Evolutionary conservation across 1,140 invertebrate genomes (phyloP), one percentile per base, ranked within the genome.

Genomic region (Holotrichia oblita): DNA sequence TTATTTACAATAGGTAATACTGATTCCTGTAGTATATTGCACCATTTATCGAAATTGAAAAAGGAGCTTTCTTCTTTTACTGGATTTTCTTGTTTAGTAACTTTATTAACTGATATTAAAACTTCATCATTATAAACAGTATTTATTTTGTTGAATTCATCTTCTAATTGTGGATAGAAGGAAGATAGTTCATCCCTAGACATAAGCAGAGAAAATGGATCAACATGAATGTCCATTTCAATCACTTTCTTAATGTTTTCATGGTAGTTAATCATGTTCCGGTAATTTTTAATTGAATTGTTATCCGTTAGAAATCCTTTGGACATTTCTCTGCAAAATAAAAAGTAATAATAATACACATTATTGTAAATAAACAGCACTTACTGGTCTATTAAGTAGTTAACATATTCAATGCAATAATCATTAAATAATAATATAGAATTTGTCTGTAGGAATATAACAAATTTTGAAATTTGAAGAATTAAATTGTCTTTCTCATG

Each of bases 371-470:
- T 34, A 69, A 24, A 69, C 1, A 2, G n/a, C 10, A 69, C 61
- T 69, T 69, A 69, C 61, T 34, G 61, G 12, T 69, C 61, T 24
- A 69, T 69, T 69, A 69, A 69, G 12, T 69, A 69, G 6, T 24
- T 69, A 24, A 69, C 20, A 69, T 69, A 69, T 27, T 22, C 22
- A 3, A 22, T n/a, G 27, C n/a, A 69, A 69, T 69, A 69, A 8
- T 69, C 61, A 24, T 69, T 69, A 34, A 69, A 69, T 27, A 69
- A 7, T 8, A 69, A 10, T 24, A 69, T 8, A 69, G 61, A 69
- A 69, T 69, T 69, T 27, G 61, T 22, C 27, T 14, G n/a, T 34
- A 69, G 20, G 27, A 27, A 69, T 6, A 34, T 8, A 7, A 69
- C 61, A 22, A 69, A 69, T 34, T 69, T 69, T 4, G 27, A 69